Evolutionary conservation across 1,140 invertebrate genomes (phyloP).

Genomic region (Bombus pyrosoma): DNA sequence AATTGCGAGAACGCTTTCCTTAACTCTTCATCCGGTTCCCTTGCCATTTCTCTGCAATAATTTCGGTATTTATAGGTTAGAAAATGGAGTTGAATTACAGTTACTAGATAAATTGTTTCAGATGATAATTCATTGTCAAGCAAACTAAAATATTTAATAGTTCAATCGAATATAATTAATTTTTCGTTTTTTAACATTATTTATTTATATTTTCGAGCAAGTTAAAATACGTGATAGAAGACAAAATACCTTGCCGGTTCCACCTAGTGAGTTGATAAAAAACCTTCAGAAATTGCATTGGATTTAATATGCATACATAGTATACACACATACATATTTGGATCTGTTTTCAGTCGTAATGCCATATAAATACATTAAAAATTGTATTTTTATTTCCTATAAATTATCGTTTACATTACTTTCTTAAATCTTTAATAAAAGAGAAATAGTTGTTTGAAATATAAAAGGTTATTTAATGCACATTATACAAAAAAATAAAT

Average conservation of each 20-base stretch:
- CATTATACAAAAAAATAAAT: too few species aligned
- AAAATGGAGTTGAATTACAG: not conserved
- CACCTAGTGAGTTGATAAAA: not conserved
- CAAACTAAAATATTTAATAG: not conserved
- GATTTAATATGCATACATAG: too few species aligned
- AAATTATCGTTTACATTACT: not conserved
- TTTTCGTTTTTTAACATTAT: not conserved
- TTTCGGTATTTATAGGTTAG: conserved; percentile 4
- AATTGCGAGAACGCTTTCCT: conserved; percentile 92
- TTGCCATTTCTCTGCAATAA: conserved; percentile 70
- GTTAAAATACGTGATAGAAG: not conserved
- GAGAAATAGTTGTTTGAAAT: not conserved
- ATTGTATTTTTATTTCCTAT: not conserved
- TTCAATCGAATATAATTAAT: not conserved
- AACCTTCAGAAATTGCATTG: not conserved
- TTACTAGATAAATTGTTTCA: too few species aligned
- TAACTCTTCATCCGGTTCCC: conserved; percentile 82
- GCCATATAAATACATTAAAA: not conserved
- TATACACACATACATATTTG: too few species aligned
- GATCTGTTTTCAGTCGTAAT: too few species aligned
- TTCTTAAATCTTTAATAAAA: not conserved
- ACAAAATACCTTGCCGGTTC: not conserved
- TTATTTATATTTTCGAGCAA: not conserved
- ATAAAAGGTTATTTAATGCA: too few species aligned
- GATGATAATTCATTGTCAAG: not conserved